Conservation (phyloP, 2,797 vertebrate species). For the Fringilla coelebs region DNA sequence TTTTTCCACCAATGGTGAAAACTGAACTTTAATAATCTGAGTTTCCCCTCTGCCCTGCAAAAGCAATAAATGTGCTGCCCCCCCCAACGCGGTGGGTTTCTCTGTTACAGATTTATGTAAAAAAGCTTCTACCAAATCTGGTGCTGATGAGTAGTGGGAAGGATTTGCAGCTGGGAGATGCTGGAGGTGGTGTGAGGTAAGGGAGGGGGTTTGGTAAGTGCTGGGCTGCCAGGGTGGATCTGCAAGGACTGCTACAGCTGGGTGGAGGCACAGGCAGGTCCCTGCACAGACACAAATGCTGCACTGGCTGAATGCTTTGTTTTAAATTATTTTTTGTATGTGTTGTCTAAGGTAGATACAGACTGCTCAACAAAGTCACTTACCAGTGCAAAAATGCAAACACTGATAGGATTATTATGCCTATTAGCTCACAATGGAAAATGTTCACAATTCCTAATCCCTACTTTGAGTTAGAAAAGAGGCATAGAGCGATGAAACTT, state of each 20-base stretch:
- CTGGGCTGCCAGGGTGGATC: not conserved
- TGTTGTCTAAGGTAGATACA: not conserved
- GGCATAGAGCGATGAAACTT: not conserved
- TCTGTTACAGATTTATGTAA: not conserved
- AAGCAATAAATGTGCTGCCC: not conserved
- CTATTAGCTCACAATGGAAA: not conserved
- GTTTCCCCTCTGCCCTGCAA: not conserved
- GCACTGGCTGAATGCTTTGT: not conserved
- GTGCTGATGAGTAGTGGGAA: not conserved
- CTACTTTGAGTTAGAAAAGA: not conserved
- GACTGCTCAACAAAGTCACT: not conserved
- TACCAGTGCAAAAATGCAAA: not conserved
- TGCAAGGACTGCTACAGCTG: not conserved
- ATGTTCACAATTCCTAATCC: not conserved
- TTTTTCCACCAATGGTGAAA: not conserved
- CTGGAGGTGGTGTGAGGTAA: not conserved
- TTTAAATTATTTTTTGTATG: not conserved
- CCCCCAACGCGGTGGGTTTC: not conserved
- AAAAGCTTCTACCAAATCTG: not conserved
- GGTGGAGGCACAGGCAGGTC: not conserved
- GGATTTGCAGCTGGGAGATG: conserved; percentile 13
- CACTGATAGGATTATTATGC: not conserved
- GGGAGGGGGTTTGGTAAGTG: not conserved
- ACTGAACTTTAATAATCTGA: not conserved
- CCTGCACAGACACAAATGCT: not conserved